Evolutionary conservation across 1,140 invertebrate species (phyloP).

Genomic region (Sarcophaga bullata): DNA sequence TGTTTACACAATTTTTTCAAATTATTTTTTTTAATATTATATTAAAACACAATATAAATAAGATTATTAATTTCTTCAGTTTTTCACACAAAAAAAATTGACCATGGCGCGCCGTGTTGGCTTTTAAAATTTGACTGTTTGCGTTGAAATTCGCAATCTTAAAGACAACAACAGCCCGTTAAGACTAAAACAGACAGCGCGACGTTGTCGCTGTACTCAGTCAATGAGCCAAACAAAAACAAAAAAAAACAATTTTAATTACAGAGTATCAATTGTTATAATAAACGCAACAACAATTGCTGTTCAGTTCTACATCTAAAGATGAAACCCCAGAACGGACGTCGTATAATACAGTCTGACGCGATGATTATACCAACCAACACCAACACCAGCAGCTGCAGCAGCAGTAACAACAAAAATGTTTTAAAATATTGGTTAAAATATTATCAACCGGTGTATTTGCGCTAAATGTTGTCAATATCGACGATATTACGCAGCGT

Average conservation of each 20-base stretch:
- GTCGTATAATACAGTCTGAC: background rate
- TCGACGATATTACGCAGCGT: no score
- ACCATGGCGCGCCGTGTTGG: constrained; percentile 37
- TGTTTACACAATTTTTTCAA: background rate
- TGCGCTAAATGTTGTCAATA: no score
- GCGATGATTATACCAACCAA: background rate
- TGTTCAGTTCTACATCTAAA: no score
- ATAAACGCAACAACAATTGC: background rate
- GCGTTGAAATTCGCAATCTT: constrained; percentile 36
- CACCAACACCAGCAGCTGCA: background rate
- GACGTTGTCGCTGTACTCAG: background rate
- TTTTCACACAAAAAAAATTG: background rate
- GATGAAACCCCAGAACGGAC: no score
- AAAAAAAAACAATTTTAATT: background rate
- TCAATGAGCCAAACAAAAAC: background rate
- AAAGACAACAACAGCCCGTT: constrained; percentile 39
- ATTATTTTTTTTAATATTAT: background rate
- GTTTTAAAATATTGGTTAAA: background rate
- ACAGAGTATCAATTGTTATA: background rate
- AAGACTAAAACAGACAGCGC: background rate
- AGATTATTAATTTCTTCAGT: no score
- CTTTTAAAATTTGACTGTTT: constrained; percentile 34
- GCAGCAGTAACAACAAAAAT: background rate
- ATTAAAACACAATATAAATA: background rate
- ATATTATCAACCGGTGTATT: no score